These are phyloP conservation scores for Cactoblastis cactorum DNA, from an alignment of 2,888 invertebrate species.

Conservation along the genomic window DNA sequence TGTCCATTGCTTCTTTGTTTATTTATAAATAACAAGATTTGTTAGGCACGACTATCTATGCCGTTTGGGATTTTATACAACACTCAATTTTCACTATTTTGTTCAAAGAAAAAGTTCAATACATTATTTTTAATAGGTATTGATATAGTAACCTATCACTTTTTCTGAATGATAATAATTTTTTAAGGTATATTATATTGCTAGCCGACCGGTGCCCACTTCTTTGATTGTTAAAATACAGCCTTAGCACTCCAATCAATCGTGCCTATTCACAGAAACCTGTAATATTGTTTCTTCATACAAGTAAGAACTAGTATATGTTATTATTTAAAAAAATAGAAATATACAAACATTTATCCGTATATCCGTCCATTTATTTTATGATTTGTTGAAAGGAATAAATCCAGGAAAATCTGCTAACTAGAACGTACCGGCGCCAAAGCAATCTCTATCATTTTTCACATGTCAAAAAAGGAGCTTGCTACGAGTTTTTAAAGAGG, in stretches of 20 bases:
- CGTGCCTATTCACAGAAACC: too few species aligned
- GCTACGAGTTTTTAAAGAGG: conserved; percentile 8
- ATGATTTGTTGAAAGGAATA: not conserved
- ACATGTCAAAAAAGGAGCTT: conserved; percentile 7
- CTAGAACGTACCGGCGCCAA: conserved; percentile 1
- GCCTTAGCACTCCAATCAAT: too few species aligned
- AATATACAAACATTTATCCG: not conserved
- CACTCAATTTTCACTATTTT: not conserved
- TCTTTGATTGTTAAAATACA: too few species aligned
- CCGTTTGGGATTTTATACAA: not conserved
- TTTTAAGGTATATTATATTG: too few species aligned
- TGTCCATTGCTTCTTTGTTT: conserved; percentile 20
- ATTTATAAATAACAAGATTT: conserved; percentile 23
- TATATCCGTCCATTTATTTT: not conserved
- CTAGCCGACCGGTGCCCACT: too few species aligned
- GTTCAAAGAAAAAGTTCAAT: too few species aligned
- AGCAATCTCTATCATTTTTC: conserved; percentile 6
- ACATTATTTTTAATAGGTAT: too few species aligned
- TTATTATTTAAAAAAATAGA: not conserved
- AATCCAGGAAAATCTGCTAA: not conserved
- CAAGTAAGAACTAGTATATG: too few species aligned
- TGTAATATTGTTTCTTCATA: too few species aligned
- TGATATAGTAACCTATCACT: too few species aligned
- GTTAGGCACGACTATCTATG: not conserved
- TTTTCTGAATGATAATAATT: too few species aligned